Base-by-base conservation (phyloP, 92 coral and sea anemone species). In the Nematostella vectensis region DNA sequence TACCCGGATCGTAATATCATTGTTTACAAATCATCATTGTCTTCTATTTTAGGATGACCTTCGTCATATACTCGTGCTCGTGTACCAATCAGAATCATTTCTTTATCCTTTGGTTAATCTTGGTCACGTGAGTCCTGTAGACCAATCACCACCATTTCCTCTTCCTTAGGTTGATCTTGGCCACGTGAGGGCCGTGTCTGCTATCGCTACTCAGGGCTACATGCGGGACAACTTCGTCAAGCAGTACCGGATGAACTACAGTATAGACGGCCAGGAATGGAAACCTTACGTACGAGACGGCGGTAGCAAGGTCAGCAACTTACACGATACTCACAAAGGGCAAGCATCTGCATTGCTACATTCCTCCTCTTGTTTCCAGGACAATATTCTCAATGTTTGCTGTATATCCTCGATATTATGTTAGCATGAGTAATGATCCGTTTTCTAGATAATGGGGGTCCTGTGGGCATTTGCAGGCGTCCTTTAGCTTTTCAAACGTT, bases 161-260 rank as follows among this genome's bases (percentile, higher is more conserved):
- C n/a, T n/a, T n/a, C n/a, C n/a, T 17, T n/a, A 82, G 85, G 57
- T 91, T 52, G 93, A 91, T 47, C 68, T 91, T 13, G 93, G 83
- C 15, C 85, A 81, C 43, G 86, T 82, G 69, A 83, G 95, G 3
- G 75, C 81, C 23, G 60, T 91, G 15, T 77, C 98, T 33, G 88
- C 76, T 33, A 81, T 91, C 51, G 96, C 93, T 27, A 86, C 93
- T 16, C 98, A 91, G 57, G 98, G 98, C 15, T 81, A 81, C 75
- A 38, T 37, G 42, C 33, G 3, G 2, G 69, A 62, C 22, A 74
- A 63, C 55, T 91, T 56, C 58, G 85, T 82, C 13, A 56, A 72
- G 16, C 43, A 61, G 12, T 91, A 81, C 55, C 67, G 58, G 18
- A 71, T 91, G 63, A 87, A 91, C 56, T 78, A 87, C 82, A 91